Evolutionary conservation across 92 coral and sea anemone species (phyloP), one percentile per base, ranked within the genome.

Genomic region (Palythoa caribaeorum): DNA sequence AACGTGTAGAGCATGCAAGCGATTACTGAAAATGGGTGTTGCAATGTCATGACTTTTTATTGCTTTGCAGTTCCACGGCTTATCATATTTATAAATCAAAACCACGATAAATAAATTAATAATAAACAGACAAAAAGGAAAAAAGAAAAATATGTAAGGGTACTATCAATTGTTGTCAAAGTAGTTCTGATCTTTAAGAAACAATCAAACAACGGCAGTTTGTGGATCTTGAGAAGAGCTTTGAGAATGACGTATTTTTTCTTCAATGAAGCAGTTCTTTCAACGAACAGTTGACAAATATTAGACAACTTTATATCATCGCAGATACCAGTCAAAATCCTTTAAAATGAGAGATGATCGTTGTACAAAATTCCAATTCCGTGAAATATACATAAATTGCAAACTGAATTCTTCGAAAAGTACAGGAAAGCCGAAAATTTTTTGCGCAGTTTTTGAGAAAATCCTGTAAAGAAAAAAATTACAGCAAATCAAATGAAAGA

Each of bases 61-160:
- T 14, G 39, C 17, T 40, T 65, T 16, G 76, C 59, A 51, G 28
- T 77, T 77, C n/a, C 59, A 11, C 62, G 2, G 15, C 57, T 19
- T 15, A 17, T 81, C 51, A 52, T 81, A 19, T 63, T 81, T 71
- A 65, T 48, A 85, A 92, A 92, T 88, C 92, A 88, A 92, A 84
- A 80, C 92, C 83, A 53, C 84, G 72, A 84, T 88, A 92, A 88
- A 92, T 92, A 84, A 88, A 88, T 92, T 88, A 92, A 88, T 88
- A 92, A 92, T 92, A 88, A 76, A 84, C 76, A 81, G 86, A 28
- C 66, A 60, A 21, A 13, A 81, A 38, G 20, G 57, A 36, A 53
- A 57, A 78, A 57, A 39, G 48, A 57, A 77, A 78, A 81, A 81
- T 68, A 76, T 63, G 63, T 47, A 44, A 81, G 75, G 20, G 76